Base-by-base conservation (phyloP, 2,888 invertebrate species). In the Pediacus dermestoides region DNA sequence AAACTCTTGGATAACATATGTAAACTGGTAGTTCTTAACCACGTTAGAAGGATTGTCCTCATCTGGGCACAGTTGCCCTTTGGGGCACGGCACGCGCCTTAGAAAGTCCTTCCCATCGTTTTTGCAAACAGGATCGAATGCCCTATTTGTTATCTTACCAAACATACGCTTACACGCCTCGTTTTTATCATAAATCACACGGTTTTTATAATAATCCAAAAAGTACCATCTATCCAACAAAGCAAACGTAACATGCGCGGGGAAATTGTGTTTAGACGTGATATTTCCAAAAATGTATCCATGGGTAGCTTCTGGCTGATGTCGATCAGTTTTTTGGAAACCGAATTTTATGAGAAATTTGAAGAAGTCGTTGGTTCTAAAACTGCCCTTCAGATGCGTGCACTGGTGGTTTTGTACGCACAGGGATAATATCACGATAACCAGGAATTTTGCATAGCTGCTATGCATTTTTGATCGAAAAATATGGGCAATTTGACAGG, bases 251-350 rank as follows among this genome's bases (percentile, higher is more conserved):
- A 88, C 76, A 7, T 81, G 81, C 48, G 76, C 76, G 39, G 76
- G 74, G 57, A 85, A 81, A 37, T 77, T 74, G 30, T 76, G 72
- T 48, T 73, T 76, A 0, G 88, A 78, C 14, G 94, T 91, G 30
- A 96, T 81, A 68, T 96, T 96, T 8, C 97, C 97, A 67, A 91
- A 97, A 57, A 97, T 91, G 69, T 90, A 96, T 30, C 96, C 96
- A 70, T 87, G 86, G 50, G 93, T 90, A 61, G 88, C 84, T 55
- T 82, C 84, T 58, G 83, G 81, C 54, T 85, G 82, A 67, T 90
- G 85, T 26, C 83, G 78, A 67, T 92, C 90, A 8, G 95, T 94
- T 71, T 94, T 93, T 72, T 96, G 95, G 67, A 96, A 91, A 39
- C 95, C 96, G 70, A 95, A 97, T 70, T 95, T 95, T 12, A 90